Conservation (phyloP, 2,113 vertebrate species). For the Cyanoliseus patagonus region DNA sequence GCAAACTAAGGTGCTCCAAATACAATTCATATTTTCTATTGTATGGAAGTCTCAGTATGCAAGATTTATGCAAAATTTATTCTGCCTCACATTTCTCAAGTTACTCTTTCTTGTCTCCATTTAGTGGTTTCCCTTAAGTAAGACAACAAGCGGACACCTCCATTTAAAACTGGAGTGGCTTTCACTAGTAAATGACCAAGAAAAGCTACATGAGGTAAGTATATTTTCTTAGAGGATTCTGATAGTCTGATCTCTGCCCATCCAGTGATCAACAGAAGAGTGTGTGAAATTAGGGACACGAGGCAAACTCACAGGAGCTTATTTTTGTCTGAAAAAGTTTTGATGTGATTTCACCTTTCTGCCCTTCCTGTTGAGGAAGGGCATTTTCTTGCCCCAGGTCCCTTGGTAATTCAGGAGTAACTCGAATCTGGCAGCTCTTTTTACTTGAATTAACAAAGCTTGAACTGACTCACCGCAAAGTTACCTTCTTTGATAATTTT, state of each 20-base stretch:
- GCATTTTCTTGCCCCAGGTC: neutral
- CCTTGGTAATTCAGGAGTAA: neutral
- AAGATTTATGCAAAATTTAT: neutral
- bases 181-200: slow-evolving; percentile 78
- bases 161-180: slow-evolving; percentile 92
- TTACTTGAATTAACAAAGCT: neutral
- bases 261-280: neutral
- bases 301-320: neutral
- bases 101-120: neutral
- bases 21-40: neutral
- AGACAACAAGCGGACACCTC: slow-evolving; percentile 77
- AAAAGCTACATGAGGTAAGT: slow-evolving; percentile 73
- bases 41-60: neutral
- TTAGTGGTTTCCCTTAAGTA: slow-evolving; percentile 90
- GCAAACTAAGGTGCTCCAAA: neutral
- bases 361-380: neutral
- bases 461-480: neutral
- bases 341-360: neutral
- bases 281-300: neutral
- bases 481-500: neutral
- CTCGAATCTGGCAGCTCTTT: neutral
- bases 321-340: neutral
- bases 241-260: neutral
- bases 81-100: neutral
- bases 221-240: neutral